Evolutionary conservation across 2,113 vertebrate genomes (phyloP), one percentile per base, ranked within the genome.

Genomic region (Naja naja): DNA sequence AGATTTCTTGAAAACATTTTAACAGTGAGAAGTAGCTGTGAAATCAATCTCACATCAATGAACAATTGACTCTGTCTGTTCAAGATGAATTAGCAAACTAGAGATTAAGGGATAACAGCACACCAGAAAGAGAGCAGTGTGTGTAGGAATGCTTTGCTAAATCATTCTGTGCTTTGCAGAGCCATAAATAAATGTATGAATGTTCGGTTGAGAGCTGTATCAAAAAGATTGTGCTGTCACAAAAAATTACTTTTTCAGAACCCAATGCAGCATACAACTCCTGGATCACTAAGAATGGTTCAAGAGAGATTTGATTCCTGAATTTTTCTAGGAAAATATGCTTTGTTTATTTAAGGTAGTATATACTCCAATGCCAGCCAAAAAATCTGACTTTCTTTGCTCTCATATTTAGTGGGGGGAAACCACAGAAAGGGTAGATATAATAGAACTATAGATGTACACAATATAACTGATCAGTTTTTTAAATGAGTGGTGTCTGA

Each of bases 1-100:
- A 88, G n/a, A 14, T 58, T 92, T 30, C 92, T 47, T 93, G 91
- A 93, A 91, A 96, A 93, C 56, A 56, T 43, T 81, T 64, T 64
- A 8, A 10, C 12, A 0, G 0, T 3, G 0, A 53, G 93, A 89
- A 88, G 27, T 1, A 52, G 53, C 90, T 49, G 2, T 39, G 23
- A 56, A 22, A 74, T 88, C 53, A 54, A 20, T 52, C 90, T 5
- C 9, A 90, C 53, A 87, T 89, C 91, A 92, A 3, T 9, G 90
- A 94, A 58, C 58, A 90, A 93, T 1, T 91, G 95, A 86, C 55
- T 69, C 25, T 20, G 89, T 92, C 87, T 95, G 87, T 94, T 60
- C 69, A 95, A 96, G 89, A 94, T 45, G 54, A 34, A 43, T 58
- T 1, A 4, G 22, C n/a, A 4, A 69, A 53, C 74, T 34, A 85